Evolutionary conservation across 2,113 vertebrate species (phyloP).

Genomic region (Larimichthys polyactis): DNA sequence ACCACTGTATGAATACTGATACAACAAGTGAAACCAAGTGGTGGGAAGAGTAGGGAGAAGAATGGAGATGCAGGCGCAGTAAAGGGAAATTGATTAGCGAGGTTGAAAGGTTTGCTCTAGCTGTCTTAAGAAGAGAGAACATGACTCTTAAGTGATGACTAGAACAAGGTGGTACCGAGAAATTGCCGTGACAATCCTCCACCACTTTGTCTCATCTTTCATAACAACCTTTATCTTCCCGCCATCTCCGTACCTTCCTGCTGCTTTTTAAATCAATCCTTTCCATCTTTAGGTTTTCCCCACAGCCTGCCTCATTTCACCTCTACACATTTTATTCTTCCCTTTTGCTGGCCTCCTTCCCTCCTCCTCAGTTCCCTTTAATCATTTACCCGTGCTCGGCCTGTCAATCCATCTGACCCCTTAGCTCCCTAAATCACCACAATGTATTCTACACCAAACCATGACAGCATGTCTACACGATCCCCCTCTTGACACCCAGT

Average conservation of each 20-base stretch:
- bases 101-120: conserved; percentile 19
- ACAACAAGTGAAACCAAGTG: conserved; percentile 31
- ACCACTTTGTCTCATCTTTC: conserved; percentile 22
- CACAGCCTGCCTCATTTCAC: conserved; percentile 35
- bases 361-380: conserved; percentile 53
- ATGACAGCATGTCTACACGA: conserved; percentile 70
- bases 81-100: conserved; percentile 11
- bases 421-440: conserved; percentile 75
- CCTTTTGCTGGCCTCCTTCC: conserved; percentile 34
- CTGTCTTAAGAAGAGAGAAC: conserved; percentile 16
- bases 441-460: conserved; percentile 76
- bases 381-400: conserved; percentile 54
- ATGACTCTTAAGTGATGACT: conserved; percentile 22
- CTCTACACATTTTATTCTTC: conserved; percentile 45
- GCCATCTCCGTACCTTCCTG: not conserved
- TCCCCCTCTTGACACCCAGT: conserved; percentile 74
- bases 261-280: conserved; percentile 57
- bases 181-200: conserved; percentile 3
- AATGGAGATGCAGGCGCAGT: not conserved
- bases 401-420: conserved; percentile 75
- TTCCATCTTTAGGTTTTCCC: conserved; percentile 32
- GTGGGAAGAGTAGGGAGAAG: not conserved
- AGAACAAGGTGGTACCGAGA: conserved; percentile 17
- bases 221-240: conserved; percentile 23
- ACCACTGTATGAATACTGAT: conserved; percentile 55